Conservation (phyloP, 2,113 vertebrate species). For the Tupaia tana region DNA sequence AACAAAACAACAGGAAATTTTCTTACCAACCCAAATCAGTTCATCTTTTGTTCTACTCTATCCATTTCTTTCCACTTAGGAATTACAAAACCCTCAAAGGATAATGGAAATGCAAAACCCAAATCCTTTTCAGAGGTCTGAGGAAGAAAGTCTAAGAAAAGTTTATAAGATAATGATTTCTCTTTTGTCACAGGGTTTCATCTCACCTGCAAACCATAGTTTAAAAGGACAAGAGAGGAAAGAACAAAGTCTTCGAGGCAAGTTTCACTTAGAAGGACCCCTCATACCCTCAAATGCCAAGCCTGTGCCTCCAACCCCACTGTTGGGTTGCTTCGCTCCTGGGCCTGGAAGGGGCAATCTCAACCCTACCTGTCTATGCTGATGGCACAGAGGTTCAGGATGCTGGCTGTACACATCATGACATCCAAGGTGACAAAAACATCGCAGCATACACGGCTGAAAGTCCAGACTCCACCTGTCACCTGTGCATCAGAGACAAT, state of each 20-base stretch:
- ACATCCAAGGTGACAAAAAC: conserved; percentile 97
- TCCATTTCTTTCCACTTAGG: not conserved
- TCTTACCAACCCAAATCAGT: not conserved
- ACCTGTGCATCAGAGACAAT: conserved; percentile 83
- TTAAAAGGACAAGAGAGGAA: conserved; percentile 28
- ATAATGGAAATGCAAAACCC: not conserved
- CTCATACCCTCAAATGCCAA: not conserved
- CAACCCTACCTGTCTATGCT: conserved; percentile 96
- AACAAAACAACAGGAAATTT: not conserved
- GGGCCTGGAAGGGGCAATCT: rapidly evolving
- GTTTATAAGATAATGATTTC: not conserved
- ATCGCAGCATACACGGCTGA: conserved; percentile 94
- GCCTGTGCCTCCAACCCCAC: not conserved
- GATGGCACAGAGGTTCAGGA: conserved; percentile 98
- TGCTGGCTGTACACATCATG: conserved; percentile 99
- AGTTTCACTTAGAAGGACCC: not conserved
- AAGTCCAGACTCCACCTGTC: conserved; percentile 94
- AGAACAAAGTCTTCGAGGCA: not conserved
- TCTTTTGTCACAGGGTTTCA: not conserved
- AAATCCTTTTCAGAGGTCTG: not conserved
- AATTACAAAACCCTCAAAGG: conserved; percentile 11
- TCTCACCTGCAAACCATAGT: not conserved
- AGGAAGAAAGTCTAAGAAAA: not conserved
- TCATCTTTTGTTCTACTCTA: not conserved
- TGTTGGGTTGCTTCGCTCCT: not conserved